Base-by-base conservation (phyloP, 2,888 invertebrate species). In the Zaprionus bogoriensis region DNA sequence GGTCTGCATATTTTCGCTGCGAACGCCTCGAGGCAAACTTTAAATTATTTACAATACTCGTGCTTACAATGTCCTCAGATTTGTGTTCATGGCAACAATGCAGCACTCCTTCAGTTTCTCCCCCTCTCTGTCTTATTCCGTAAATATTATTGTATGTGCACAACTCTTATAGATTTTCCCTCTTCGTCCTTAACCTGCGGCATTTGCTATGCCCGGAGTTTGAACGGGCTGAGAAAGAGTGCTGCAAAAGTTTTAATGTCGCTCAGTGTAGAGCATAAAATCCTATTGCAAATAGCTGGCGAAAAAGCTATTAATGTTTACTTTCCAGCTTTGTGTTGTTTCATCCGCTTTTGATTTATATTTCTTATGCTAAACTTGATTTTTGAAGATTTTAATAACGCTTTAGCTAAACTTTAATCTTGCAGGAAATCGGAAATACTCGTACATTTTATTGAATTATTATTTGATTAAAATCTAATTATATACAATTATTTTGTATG, bases 1-100 rank as follows among this genome's bases (percentile, higher is more conserved):
- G 72, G 76, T 75, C 60, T 75, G 77, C 67, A 78, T 78, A 60
- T 78, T 72, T 69, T 51, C 57, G 68, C 54, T 50, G 48, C 50
- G 57, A 45, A 51, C 61, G 71, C 45, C 71, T 68, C 69, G 54
- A 57, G 57, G 58, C 62, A 70, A 79, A 83, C 77, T 78, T 78
- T 78, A 83, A 83, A 78, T 80, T 78, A 78, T 78, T 78, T 83
- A 77, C 70, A 83, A 77, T 76, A 60, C 73, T 64, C 54, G 52
- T 48, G 75, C 78, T 61, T 72, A 62, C 51, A 71, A 60, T 74
- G 67, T 77, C 44, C 55, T 53, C 51, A 54, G 71, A 59, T 61
- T 62, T 48, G 48, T 62, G 73, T 52, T 52, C 62, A 52, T 38
- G 55, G 30, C 67, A 70, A 72, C 69, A 66, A 72, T 71, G 67